Conservation (phyloP, 2,113 vertebrate species). For the Equus przewalskii region DNA sequence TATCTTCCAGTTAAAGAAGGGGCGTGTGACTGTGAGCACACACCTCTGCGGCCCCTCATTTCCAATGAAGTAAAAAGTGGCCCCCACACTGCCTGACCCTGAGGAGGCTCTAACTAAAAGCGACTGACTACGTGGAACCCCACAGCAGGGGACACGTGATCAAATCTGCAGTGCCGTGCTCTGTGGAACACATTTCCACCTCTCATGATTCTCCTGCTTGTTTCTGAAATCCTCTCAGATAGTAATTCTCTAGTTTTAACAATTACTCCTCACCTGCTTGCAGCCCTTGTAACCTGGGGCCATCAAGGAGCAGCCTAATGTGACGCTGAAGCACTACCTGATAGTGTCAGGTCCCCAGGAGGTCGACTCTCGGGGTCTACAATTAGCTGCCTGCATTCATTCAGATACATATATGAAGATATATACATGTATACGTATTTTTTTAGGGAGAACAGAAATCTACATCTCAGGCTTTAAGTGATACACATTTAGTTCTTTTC, state of each 20-base stretch:
- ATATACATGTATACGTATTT: background rate
- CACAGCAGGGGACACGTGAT: background rate
- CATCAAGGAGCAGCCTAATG: background rate
- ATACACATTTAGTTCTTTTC: slow-evolving; percentile 1
- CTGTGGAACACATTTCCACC: background rate
- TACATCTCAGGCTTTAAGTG: background rate
- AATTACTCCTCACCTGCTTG: background rate
- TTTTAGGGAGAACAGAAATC: background rate
- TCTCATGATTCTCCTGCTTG: background rate
- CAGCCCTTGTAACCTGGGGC: background rate
- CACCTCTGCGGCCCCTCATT: background rate
- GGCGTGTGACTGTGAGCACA: background rate
- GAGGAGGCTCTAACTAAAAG: background rate
- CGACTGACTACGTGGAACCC: background rate
- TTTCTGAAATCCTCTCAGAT: slow-evolving; percentile 32
- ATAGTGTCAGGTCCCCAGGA: background rate
- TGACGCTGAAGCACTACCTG: background rate
- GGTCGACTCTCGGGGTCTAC: background rate
- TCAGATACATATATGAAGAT: background rate
- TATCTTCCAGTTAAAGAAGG: background rate
- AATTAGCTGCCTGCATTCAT: background rate
- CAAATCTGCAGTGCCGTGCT: background rate
- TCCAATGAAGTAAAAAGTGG: background rate
- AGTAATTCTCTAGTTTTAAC: slow-evolving; percentile 34
- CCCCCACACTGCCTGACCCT: background rate